These are phyloP conservation scores for Phataginus tricuspis DNA, from an alignment of 2,797 vertebrate species.

Conservation along the genomic window DNA sequence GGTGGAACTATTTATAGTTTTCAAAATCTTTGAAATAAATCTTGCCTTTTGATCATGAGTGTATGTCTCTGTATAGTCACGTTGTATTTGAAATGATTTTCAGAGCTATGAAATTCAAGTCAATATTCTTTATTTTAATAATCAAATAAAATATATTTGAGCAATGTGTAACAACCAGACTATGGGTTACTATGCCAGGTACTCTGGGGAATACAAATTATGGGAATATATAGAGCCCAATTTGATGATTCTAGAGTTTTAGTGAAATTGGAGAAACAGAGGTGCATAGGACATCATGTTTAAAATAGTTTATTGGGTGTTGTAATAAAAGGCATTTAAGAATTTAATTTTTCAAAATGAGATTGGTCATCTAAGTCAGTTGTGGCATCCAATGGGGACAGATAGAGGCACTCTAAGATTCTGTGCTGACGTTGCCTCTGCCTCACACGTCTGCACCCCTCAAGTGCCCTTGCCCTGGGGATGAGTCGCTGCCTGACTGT, in stretches of 20 bases:
- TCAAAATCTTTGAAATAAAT: background rate
- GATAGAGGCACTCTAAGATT: background rate
- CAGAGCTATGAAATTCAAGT: background rate
- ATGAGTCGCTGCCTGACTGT: background rate
- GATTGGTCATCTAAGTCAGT: background rate
- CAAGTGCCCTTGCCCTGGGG: background rate
- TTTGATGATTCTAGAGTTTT: background rate
- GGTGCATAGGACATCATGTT: background rate
- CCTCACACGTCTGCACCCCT: no score
- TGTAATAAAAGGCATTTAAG: background rate
- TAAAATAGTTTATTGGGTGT: background rate
- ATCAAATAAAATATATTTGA: background rate
- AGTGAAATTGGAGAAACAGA: background rate
- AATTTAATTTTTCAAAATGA: background rate
- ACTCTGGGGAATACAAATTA: background rate
- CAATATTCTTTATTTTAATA: background rate
- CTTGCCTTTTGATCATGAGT: background rate
- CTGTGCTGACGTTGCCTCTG: background rate
- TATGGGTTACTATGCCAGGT: background rate
- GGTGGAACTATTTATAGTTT: background rate
- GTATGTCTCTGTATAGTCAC: background rate
- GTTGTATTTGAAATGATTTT: conserved; percentile 6
- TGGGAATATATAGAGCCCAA: background rate
- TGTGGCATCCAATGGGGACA: background rate
- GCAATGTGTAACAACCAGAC: background rate